Base-by-base conservation (phyloP, 1,140 invertebrate species). In the Heterodera carotae region DNA sequence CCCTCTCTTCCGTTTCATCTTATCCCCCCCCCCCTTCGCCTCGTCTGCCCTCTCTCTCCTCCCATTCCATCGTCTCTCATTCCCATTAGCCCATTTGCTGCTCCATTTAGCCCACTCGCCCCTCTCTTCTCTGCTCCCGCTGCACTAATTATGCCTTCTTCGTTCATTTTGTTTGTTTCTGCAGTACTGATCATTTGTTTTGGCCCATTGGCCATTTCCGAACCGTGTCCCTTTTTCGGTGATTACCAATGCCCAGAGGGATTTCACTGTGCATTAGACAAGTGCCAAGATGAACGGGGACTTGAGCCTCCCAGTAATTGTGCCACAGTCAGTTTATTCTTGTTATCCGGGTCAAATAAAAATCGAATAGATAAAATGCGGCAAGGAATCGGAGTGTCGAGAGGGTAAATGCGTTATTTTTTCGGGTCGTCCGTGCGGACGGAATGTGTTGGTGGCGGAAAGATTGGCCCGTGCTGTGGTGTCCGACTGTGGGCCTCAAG, bases 181-280 rank as follows among this genome's bases (percentile, higher is more conserved):
- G 31, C 56, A 66, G 33, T 74, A 18, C 64, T 43, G 10, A 33
- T 34, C 31, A 27, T 59, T 48, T 36, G 36, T 31, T 25, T 56
- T 64, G 27, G 31, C 15, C 34, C 64, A 64, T 62, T 36, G 31
- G 25, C 64, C 59, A 15, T 62, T 62, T 29, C 39, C 64, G 39
- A 74, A 25, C 56, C 36, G 25, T 74, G 72, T 74, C 78, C 78
- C 25, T 75, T 88, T 48, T 82, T 88, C 64, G 84, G 84, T 0
- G 84, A 87, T 31, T 84, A 69, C 25, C 85, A 86, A 76, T 86
- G 84, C 76, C 84, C 84, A 4, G 39, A 70, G n/a, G 79, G 78
- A 29, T 86, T 71, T 53, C 75, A 71, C 25, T 86, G 84, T 72
- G 68, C 75, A 48, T 77, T 86, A 6, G 82, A 78, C 33, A 69